These are phyloP conservation scores for Balearica regulorum DNA, from an alignment of 2,797 vertebrate species.

Conservation along the genomic window DNA sequence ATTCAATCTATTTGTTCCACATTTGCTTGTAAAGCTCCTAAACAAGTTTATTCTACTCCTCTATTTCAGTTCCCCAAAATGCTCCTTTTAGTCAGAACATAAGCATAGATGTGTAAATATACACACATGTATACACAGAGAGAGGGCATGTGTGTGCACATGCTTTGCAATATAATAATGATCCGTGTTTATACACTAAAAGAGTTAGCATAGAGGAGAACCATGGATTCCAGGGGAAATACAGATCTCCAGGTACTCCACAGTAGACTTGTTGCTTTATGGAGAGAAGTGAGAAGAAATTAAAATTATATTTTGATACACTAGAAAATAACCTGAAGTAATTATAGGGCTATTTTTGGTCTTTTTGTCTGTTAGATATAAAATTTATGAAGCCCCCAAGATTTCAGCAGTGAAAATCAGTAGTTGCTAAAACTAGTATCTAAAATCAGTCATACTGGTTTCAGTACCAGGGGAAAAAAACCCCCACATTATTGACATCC, in stretches of 20 bases:
- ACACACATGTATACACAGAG: background rate
- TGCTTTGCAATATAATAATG: background rate
- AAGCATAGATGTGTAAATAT: background rate
- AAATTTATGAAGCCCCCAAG: background rate
- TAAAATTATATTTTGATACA: background rate
- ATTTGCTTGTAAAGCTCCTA: background rate
- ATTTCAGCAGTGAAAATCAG: background rate
- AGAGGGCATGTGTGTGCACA: accelerated
- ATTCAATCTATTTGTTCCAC: background rate
- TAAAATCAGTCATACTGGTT: background rate
- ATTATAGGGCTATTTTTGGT: background rate
- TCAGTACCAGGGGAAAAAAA: background rate
- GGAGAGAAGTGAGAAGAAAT: background rate
- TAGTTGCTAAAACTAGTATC: background rate
- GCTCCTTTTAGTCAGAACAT: background rate
- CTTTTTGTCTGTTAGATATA: background rate
- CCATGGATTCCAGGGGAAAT: background rate
- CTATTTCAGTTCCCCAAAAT: background rate
- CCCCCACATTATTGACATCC: background rate
- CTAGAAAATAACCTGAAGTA: background rate
- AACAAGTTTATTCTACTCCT: background rate
- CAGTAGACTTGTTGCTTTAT: background rate
- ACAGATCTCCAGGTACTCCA: background rate
- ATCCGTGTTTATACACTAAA: background rate
- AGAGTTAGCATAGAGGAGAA: background rate